Evolutionary conservation across 1,140 invertebrate genomes (phyloP).

Genomic region (Tachypleus tridentatus): DNA sequence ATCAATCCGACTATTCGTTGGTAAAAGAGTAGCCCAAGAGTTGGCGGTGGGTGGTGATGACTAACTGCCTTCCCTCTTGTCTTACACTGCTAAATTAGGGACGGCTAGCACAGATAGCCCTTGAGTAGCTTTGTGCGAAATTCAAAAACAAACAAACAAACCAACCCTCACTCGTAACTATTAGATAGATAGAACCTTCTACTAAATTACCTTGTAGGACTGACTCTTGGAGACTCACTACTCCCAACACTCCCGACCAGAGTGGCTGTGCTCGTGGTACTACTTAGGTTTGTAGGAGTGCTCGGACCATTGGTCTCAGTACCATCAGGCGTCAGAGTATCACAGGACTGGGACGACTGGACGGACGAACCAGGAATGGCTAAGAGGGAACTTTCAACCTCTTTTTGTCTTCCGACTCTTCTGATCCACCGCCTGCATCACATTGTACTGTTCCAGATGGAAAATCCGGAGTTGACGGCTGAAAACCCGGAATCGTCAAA

Average conservation of each 20-base stretch:
- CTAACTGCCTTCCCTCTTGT: no score
- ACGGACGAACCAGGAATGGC: no score
- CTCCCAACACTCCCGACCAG: slow-evolving; percentile 40
- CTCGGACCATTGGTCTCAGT: slow-evolving; percentile 42
- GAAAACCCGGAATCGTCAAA: slow-evolving; percentile 20
- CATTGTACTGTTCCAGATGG: neutral
- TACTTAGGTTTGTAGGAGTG: slow-evolving; percentile 56
- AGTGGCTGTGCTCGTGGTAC: slow-evolving; percentile 41
- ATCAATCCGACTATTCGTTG: no score
- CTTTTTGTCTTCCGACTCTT: neutral
- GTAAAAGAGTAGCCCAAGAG: no score
- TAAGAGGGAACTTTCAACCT: no score
- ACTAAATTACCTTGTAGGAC: slow-evolving; percentile 13
- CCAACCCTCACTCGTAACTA: no score
- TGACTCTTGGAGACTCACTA: slow-evolving; percentile 20
- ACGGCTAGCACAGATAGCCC: no score
- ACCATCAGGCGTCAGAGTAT: slow-evolving; percentile 12
- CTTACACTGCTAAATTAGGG: no score
- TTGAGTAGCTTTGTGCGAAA: no score
- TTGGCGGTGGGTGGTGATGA: no score
- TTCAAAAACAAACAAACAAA: no score
- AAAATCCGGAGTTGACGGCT: slow-evolving; percentile 24
- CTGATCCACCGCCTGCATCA: neutral
- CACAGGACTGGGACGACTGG: slow-evolving; percentile 55
- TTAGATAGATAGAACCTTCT: no score